Base-by-base conservation (phyloP, 2,113 vertebrate genomes). In the Gadus chalcogrammus region DNA sequence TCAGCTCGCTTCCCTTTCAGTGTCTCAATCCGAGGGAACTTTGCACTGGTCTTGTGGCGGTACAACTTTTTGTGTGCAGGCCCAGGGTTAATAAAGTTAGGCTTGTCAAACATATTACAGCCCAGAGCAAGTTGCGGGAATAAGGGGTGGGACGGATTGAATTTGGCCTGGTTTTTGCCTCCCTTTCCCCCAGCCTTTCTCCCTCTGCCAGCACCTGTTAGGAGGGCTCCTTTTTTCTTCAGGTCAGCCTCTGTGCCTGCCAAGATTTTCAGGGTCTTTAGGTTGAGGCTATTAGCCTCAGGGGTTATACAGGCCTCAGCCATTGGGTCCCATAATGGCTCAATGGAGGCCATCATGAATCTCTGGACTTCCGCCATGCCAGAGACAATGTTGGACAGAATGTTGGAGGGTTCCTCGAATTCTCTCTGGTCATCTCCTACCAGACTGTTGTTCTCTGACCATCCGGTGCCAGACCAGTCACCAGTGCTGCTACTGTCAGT, bases 1-100 rank as follows among this genome's bases (percentile, higher is more conserved):
- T 99, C 96, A 81, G 91, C 87, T 83, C 92, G 91, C 89, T 97
- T 98, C 80, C 94, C 94, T 92, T 99, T 99, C 93, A 94, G 92
- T 87, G 96, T 98, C 88, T 99, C 97, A 90, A 99, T 95, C 87
- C 95, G 91, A 85, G 97, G 93, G 24, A 95, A 94, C 90, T 99
- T 99, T 65, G 96, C 94, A 87, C 95, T 99, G 82, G 96, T 96
- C 94, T 99, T 99, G 88, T 99, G 97, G 82, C 97, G 97, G 88
- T 99, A 99, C 85, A 99, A 93, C 91, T 99, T 99, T 96, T 99
- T 99, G 93, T 99, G 97, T 66, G 97, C 96, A 27, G 96, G 97
- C 90, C 95, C 94, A 77, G 96, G 95, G 93, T 94, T 95, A 90
- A 94, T 96, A 90, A 95, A 92, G 89, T 94, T 95, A 91, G 94